phyloP scores from a whole-genome alignment of 2,888 invertebrate genomes.

The Pycnomerus fuliginosus region DNA sequence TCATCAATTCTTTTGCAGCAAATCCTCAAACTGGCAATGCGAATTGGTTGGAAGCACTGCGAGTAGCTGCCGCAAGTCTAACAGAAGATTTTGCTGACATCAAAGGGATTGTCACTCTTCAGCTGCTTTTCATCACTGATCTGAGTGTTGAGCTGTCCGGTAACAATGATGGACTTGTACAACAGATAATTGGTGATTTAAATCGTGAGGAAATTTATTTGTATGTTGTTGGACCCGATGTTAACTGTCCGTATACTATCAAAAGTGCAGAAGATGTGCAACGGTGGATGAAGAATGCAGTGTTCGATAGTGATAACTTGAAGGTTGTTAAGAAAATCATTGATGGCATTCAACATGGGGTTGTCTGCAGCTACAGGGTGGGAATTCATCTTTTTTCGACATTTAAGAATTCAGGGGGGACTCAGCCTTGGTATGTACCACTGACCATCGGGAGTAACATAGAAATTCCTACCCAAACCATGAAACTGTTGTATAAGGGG shows the following conservation, averaged over 20 bases:
- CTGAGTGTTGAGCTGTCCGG: background rate
- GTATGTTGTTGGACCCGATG: slow-evolving; percentile 17
- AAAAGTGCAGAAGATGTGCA: slow-evolving; percentile 4
- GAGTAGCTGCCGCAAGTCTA: slow-evolving; percentile 6
- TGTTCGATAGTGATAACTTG: slow-evolving; percentile 3
- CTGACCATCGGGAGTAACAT: slow-evolving; percentile 10
- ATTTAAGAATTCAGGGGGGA: slow-evolving; percentile 6
- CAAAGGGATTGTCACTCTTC: slow-evolving; percentile 8
- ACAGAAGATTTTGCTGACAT: slow-evolving; percentile 8
- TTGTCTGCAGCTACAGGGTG: slow-evolving; percentile 14
- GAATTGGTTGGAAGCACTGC: slow-evolving; percentile 16
- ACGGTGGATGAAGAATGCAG: slow-evolving; percentile 12
- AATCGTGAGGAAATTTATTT: slow-evolving; percentile 6
- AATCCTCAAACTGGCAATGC: slow-evolving; percentile 4
- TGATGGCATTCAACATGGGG: slow-evolving; percentile 1
- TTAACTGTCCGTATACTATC: slow-evolving; percentile 7
- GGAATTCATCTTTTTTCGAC: slow-evolving; percentile 14
- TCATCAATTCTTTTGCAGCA: background rate
- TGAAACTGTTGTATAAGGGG: slow-evolving; percentile 8
- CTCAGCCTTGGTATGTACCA: slow-evolving; percentile 19
- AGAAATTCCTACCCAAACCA: slow-evolving; percentile 7
- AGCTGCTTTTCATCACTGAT: slow-evolving; percentile 19
- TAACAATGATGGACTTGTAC: background rate
- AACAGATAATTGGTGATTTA: slow-evolving; percentile 4
- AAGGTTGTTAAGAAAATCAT: slow-evolving; percentile 7